These are phyloP conservation scores for Argynnis bischoffii DNA, from an alignment of 2,888 invertebrate genomes.

Conservation along the genomic window DNA sequence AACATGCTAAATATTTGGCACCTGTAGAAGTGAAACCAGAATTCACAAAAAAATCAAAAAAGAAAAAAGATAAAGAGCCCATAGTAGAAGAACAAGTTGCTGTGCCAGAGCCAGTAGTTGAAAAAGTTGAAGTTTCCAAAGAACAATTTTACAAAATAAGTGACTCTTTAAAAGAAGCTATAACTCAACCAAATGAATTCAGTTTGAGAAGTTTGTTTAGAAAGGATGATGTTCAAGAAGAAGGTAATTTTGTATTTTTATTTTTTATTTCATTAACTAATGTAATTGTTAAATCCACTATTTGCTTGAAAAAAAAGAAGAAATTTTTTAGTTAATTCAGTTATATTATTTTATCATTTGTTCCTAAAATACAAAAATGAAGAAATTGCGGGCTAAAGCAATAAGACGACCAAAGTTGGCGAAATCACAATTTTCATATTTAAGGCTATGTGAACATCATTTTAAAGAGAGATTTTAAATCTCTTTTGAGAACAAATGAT, in stretches of 20 bases:
- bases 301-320: too few relatives aligned
- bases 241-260: constrained; percentile 38
- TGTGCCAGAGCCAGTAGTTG: constrained; percentile 45
- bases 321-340: too few relatives aligned
- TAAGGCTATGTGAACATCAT: too few relatives aligned
- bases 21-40: constrained; percentile 59
- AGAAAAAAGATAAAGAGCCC: constrained; percentile 60
- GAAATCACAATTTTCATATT: too few relatives aligned
- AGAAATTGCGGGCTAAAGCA: too few relatives aligned
- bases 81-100: constrained; percentile 51
- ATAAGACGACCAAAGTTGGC: too few relatives aligned
- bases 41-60: constrained; percentile 61
- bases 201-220: constrained; percentile 87
- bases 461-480: too few relatives aligned
- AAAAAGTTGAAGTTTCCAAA: constrained; percentile 83
- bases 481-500: too few relatives aligned
- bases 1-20: constrained; percentile 84
- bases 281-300: too few relatives aligned
- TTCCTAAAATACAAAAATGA: too few relatives aligned
- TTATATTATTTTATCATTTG: too few relatives aligned
- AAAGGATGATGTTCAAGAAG: constrained; percentile 54
- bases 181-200: constrained; percentile 83
- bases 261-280: neutral
- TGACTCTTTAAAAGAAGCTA: constrained; percentile 84
- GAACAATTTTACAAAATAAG: constrained; percentile 88